Evolutionary conservation across 2,113 vertebrate genomes (phyloP).

Genomic region (Saccopteryx leptura): DNA sequence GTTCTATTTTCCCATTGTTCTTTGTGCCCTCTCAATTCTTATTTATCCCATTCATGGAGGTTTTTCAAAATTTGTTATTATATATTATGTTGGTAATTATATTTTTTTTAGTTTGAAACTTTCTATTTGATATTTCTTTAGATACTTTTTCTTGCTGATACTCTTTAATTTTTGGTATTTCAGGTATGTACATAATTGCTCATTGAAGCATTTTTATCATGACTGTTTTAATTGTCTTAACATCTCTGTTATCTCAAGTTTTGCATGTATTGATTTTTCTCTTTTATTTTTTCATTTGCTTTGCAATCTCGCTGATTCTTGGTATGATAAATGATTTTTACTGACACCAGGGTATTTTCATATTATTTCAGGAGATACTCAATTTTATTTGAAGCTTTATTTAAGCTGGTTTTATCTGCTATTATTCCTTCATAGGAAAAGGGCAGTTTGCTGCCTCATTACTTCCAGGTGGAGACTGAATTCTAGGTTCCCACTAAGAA

Average conservation of each 20-base stretch:
- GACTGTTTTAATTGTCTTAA: neutral
- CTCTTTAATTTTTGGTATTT: neutral
- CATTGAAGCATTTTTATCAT: neutral
- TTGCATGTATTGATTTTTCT: neutral
- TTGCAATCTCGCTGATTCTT: neutral
- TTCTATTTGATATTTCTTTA: neutral
- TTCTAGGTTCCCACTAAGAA: no score
- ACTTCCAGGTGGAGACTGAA: neutral
- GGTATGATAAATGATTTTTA: neutral
- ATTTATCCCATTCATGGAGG: neutral
- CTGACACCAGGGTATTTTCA: neutral
- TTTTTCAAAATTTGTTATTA: neutral
- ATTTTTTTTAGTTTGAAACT: neutral
- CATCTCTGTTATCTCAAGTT: neutral
- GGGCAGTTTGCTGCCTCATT: neutral
- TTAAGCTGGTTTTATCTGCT: neutral
- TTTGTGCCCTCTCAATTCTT: neutral
- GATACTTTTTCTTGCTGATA: neutral
- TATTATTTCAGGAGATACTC: neutral
- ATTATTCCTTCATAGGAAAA: neutral
- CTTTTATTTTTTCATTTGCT: neutral
- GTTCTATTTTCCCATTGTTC: neutral
- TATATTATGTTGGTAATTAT: neutral
- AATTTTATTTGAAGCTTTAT: neutral
- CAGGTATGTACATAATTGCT: neutral